Base-by-base conservation (phyloP, 2,113 vertebrate genomes). In the Fregetta grallaria region DNA sequence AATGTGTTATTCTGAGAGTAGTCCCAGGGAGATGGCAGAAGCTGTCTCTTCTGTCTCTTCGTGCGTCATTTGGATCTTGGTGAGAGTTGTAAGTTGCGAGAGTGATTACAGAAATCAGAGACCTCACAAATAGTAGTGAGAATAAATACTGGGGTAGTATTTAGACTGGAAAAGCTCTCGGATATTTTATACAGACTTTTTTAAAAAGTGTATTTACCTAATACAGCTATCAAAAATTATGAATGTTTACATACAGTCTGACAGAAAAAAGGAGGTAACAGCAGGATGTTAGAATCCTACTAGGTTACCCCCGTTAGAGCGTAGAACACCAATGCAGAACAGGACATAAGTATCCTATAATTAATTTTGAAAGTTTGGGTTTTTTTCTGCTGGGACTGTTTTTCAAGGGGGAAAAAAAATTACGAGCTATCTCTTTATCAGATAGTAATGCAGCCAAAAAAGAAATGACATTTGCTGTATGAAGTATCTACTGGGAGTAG, bases 91-190 rank as follows among this genome's bases (percentile, higher is more conserved):
- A 53, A 84, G 36, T 89, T 91, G 49, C 36, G 50, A 56, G 61
- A 89, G 29, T 66, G 36, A 66, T 82, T 81, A 61, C n/a, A 94
- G 71, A 91, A 94, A 81, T 13, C 36, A 4, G 59, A 92, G 72
- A 84, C 86, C 40, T 87, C 80, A 91, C 44, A 92, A 87, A 77
- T 23, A 94, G 45, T 19, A 89, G 70, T 79, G 34, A 85, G 77
- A 94, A 92, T 85, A 94, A 94, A 94, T 83, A 86, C 18, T 40
- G 49, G 30, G 12, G 2, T 79, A 62, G 62, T 91, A 95, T 94
- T 94, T 96, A 96, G 73, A 81, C 91, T 94, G 27, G 65, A 79
- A 84, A 85, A 78, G 36, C 30, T 81, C 44, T 68, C 38, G 67
- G 72, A 65, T 94, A 79, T 89, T 95, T 96, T 94, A 92, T 58